Evolutionary conservation across 2,888 invertebrate genomes (phyloP).

Genomic region (Scaptomyza flava): DNA sequence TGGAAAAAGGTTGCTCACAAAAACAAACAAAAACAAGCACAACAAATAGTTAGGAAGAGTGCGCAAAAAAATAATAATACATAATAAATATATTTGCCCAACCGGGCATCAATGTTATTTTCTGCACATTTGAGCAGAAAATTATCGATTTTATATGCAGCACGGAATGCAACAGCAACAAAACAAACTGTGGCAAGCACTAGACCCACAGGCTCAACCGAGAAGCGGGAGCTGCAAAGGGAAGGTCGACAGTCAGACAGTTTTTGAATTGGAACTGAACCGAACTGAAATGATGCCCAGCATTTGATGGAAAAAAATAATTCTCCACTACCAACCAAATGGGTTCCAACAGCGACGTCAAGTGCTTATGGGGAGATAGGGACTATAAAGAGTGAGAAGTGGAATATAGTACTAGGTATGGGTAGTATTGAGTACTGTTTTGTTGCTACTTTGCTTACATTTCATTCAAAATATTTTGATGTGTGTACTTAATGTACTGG

Average conservation of each 20-base stretch:
- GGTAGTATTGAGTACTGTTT: background rate
- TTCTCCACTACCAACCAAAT: constrained; percentile 17
- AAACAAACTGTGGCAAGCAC: constrained; percentile 45
- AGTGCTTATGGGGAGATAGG: constrained; percentile 26
- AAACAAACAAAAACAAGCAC: too few species aligned
- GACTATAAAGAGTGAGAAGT: background rate
- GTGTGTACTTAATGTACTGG: constrained; percentile 52
- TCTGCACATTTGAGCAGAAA: constrained; percentile 81
- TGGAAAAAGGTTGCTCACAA: background rate
- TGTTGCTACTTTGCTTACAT: constrained; percentile 74
- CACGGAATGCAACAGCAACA: constrained; percentile 63
- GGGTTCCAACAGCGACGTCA: constrained; percentile 33
- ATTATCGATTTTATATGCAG: constrained; percentile 76
- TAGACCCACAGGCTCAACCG: constrained; percentile 7
- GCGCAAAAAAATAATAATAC: constrained; percentile 17
- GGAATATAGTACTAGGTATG: constrained; percentile 3
- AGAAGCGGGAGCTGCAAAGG: background rate
- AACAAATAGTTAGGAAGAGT: background rate
- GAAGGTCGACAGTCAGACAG: constrained; percentile 22
- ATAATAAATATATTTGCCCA: constrained; percentile 13
- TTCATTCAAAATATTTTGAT: constrained; percentile 77
- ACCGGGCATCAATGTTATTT: constrained; percentile 69
- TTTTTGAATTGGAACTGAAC: constrained; percentile 36
- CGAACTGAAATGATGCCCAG: constrained; percentile 56
- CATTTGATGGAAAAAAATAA: constrained; percentile 39